These are phyloP conservation scores for Salmo trutta DNA, from an alignment of 2,797 vertebrate genomes.

Conservation along the genomic window DNA sequence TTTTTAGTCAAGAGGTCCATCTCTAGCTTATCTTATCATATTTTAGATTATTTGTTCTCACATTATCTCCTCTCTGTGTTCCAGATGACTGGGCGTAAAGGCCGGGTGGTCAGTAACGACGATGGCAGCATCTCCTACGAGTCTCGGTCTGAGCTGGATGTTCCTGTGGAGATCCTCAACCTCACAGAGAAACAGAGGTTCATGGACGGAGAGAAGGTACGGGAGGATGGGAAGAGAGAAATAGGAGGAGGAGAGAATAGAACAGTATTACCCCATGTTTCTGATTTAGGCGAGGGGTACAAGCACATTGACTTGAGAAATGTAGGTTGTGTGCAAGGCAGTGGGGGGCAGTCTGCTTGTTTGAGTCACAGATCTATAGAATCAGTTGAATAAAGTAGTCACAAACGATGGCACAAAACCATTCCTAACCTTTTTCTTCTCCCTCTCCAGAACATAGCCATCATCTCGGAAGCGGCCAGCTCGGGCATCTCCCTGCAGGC, in stretches of 20 bases:
- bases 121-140: constrained; percentile 97
- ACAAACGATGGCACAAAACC: neutral
- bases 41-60: neutral
- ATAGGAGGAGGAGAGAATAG: neutral
- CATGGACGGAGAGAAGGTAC: constrained; percentile 98
- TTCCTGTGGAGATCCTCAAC: constrained; percentile 96
- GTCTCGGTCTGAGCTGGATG: constrained; percentile 93
- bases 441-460: constrained; percentile 89
- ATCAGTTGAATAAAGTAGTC: too few species aligned
- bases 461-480: constrained; percentile 98
- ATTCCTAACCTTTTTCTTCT: constrained; percentile 1
- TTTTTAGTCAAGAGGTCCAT: too few species aligned
- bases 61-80: neutral
- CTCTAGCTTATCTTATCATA: too few species aligned
- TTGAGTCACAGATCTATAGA: neutral
- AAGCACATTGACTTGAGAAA: neutral
- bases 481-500: constrained; percentile 98
- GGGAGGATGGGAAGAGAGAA: neutral
- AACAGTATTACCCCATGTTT: neutral
- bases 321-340: neutral
- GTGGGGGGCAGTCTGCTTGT: neutral
- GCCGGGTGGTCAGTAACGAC: constrained; percentile 94
- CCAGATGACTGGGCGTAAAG: constrained; percentile 98
- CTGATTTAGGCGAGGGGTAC: neutral
- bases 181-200: constrained; percentile 98